These are phyloP conservation scores for Sarcophaga rosellei DNA, from an alignment of 2,888 invertebrate species.

Conservation along the genomic window DNA sequence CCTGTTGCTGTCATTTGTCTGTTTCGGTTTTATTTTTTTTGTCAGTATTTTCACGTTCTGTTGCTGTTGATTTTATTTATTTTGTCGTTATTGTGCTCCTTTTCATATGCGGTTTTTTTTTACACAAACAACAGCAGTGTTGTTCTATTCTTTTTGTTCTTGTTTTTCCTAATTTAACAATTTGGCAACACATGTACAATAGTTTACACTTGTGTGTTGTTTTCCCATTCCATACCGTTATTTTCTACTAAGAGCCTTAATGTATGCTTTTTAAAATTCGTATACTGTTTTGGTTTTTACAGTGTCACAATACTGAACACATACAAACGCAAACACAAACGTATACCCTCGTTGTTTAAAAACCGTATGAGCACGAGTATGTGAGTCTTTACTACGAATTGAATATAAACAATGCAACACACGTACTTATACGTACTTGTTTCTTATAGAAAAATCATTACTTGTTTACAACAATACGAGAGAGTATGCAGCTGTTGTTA, in stretches of 20 bases:
- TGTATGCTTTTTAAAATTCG: slow-evolving; percentile 43
- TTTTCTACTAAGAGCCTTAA: slow-evolving; percentile 38
- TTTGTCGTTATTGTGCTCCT: slow-evolving; percentile 10
- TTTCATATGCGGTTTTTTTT: background rate
- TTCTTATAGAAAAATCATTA: too few relatives aligned
- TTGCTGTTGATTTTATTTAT: slow-evolving; percentile 31
- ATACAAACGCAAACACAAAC: slow-evolving; percentile 20
- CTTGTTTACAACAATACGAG: background rate
- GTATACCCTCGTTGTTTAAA: background rate
- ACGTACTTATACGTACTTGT: background rate
- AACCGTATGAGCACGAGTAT: too few relatives aligned
- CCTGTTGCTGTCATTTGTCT: slow-evolving; percentile 35
- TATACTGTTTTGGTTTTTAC: slow-evolving; percentile 22
- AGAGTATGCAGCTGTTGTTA: background rate
- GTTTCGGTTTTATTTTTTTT: background rate
- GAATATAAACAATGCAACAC: background rate
- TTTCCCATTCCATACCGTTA: background rate
- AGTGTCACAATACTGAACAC: slow-evolving; percentile 43
- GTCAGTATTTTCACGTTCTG: background rate
- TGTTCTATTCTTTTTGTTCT: background rate
- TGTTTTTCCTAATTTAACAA: slow-evolving; percentile 47
- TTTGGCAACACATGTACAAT: slow-evolving; percentile 52
- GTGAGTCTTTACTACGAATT: too few relatives aligned
- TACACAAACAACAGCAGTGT: background rate
- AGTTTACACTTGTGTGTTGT: slow-evolving; percentile 34